Conservation (phyloP, 92 coral and sea anemone species). For the Nematostella vectensis region DNA sequence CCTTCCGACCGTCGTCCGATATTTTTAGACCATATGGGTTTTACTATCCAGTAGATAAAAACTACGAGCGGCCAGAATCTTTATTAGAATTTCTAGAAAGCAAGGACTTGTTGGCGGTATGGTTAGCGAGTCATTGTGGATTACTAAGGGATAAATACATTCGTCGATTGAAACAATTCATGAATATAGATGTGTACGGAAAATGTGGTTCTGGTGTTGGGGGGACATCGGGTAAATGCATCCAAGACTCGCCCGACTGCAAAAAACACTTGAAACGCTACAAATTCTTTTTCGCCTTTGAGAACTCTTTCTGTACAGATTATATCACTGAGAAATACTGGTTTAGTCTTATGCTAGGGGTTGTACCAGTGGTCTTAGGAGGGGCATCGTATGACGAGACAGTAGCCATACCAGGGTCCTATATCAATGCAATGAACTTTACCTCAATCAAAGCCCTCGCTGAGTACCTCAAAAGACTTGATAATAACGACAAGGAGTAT, state of each 20-base stretch:
- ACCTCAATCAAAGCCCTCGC: constrained; percentile 43
- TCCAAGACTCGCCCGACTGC: constrained; percentile 12
- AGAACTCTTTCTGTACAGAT: constrained; percentile 45
- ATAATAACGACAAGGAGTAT: constrained; percentile 40
- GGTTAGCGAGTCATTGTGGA: constrained; percentile 29
- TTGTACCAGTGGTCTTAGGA: constrained; percentile 54
- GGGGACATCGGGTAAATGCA: constrained; percentile 6
- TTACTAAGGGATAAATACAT: constrained; percentile 26
- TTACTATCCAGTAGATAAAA: constrained; percentile 5
- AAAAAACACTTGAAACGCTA: constrained; percentile 15
- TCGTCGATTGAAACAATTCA: constrained; percentile 13
- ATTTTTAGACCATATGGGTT: constrained; percentile 38
- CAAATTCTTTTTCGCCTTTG: constrained; percentile 52
- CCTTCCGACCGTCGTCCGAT: constrained; percentile 47
- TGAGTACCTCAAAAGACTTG: constrained; percentile 29
- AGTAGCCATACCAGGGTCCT: constrained; percentile 50
- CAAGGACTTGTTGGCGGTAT: constrained; percentile 31
- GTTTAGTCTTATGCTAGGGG: constrained; percentile 14
- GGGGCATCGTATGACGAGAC: constrained; percentile 32
- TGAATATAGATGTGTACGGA: constrained; percentile 45
- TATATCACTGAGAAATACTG: constrained; percentile 62
- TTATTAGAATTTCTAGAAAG: constrained; percentile 15
- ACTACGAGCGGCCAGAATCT: neutral
- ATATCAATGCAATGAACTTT: constrained; percentile 37
- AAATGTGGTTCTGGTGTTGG: constrained; percentile 8